Conservation (phyloP, 2,888 invertebrate genomes). For the Mesochorus sp. region DNA sequence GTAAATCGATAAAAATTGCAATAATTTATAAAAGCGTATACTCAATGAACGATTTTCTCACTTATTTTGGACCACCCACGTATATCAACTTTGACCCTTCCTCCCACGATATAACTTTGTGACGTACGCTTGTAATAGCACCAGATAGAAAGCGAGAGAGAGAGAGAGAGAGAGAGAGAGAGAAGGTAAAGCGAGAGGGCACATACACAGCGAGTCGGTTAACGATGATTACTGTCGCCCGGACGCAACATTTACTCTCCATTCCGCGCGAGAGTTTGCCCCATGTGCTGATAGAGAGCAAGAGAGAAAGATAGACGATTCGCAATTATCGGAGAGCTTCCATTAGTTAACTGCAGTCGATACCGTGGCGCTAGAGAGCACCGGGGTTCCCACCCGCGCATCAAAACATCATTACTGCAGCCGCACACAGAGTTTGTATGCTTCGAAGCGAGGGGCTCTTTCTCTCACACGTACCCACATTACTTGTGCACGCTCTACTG, state of each 20-base stretch:
- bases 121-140: conserved; percentile 11
- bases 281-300: conserved; percentile 17
- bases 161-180: conserved; percentile 1
- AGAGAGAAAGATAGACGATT: conserved; percentile 69
- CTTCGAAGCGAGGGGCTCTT: conserved; percentile 39
- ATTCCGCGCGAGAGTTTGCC: conserved; percentile 49
- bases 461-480: neutral
- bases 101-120: conserved; percentile 55
- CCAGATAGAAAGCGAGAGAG: neutral
- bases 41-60: neutral
- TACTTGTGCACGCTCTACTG: conserved; percentile 50
- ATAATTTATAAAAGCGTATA: neutral
- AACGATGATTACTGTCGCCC: conserved; percentile 80
- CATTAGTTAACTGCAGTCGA: conserved; percentile 82
- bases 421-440: conserved; percentile 62
- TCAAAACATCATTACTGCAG: conserved; percentile 81
- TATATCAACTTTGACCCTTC: conserved; percentile 3
- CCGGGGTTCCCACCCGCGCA: conserved; percentile 71
- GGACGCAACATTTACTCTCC: conserved; percentile 78
- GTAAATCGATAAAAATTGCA: neutral
- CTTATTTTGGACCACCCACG: conserved; percentile 18
- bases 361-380: conserved; percentile 64
- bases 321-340: conserved; percentile 81
- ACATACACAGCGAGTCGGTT: conserved; percentile 60
- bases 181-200: no score